Conservation (phyloP, 1,140 invertebrate species). For the Mylabris phalerata region DNA sequence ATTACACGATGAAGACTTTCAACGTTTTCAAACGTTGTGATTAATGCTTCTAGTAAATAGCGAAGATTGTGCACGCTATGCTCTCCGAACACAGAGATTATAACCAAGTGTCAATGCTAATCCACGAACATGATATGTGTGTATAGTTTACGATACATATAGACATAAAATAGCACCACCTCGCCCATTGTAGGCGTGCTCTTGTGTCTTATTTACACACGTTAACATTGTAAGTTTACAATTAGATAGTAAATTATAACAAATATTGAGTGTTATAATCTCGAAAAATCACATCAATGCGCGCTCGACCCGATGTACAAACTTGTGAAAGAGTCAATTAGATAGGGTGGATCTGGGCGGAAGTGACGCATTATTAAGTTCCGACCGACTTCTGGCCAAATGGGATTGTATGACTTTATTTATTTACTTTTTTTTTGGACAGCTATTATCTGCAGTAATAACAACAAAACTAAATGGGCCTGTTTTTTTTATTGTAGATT, state of each 20-base stretch:
- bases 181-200: constrained; percentile 9
- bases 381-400: constrained; percentile 1
- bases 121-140: neutral
- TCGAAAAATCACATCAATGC: neutral
- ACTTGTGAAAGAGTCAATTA: constrained; percentile 9
- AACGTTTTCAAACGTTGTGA: neutral
- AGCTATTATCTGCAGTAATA: neutral
- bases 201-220: constrained; percentile 12
- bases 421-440: neutral
- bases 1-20: neutral
- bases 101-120: neutral
- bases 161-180: constrained; percentile 2
- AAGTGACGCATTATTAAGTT: constrained; percentile 13
- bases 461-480: neutral
- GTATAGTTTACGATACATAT: constrained; percentile 3
- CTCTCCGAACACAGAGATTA: neutral
- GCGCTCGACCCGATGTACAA: neutral
- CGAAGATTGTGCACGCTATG: neutral
- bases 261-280: neutral
- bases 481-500: neutral
- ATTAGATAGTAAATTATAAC: constrained; percentile 4
- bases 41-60: constrained; percentile 1
- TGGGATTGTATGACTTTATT: constrained; percentile 1
- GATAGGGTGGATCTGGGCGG: constrained; percentile 11
- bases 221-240: constrained; percentile 8